Conservation (phyloP, 2,888 invertebrate species). For the Sminthurinus aureus region DNA sequence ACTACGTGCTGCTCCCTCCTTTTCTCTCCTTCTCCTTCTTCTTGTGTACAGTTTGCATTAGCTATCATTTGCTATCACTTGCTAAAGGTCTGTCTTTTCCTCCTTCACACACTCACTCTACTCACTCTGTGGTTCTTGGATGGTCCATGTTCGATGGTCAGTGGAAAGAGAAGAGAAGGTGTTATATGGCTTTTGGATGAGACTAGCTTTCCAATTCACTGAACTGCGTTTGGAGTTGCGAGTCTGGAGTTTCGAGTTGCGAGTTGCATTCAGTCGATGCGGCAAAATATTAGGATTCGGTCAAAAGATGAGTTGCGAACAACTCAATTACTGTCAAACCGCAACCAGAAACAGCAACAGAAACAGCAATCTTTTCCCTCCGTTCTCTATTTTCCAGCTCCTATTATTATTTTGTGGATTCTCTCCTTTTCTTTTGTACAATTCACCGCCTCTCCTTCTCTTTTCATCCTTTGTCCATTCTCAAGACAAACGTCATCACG, state of each 20-base stretch:
- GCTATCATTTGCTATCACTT: conserved; percentile 2
- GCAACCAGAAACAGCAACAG: neutral
- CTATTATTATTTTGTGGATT: no score
- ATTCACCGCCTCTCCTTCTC: neutral
- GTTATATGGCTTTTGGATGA: conserved; percentile 19
- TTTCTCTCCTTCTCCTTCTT: neutral
- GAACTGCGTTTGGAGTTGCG: no score
- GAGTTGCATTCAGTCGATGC: conserved; percentile 14
- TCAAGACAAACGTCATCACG: no score
- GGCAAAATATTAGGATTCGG: conserved; percentile 47
- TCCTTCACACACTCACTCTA: conserved; percentile 6
- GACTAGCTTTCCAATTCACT: conserved; percentile 28
- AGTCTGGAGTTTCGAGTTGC: no score
- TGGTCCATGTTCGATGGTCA: neutral
- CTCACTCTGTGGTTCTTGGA: neutral
- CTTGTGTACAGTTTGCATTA: conserved; percentile 8
- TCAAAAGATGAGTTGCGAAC: conserved; percentile 46
- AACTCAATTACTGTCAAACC: conserved; percentile 51
- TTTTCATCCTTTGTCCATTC: neutral
- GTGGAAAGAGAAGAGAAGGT: conserved; percentile 20
- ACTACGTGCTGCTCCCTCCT: conserved; percentile 40
- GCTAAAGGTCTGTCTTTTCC: neutral
- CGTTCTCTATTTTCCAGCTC: neutral
- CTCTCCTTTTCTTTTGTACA: neutral
- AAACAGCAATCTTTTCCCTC: neutral